phyloP scores from a whole-genome alignment of 2,113 vertebrate genomes.

The Camelus dromedarius region DNA sequence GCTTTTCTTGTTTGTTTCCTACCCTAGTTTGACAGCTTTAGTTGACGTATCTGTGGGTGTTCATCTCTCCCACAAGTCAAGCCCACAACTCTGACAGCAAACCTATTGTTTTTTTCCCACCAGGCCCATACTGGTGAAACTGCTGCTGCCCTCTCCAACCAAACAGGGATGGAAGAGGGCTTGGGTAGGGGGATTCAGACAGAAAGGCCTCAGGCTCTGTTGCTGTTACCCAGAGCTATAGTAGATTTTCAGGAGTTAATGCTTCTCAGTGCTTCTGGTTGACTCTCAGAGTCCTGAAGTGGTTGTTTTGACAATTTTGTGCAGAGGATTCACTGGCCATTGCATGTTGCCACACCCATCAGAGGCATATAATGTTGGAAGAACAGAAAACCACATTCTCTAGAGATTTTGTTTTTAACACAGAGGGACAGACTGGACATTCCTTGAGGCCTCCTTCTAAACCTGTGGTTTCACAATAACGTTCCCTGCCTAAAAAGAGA shows the following conservation, averaged over 20 bases:
- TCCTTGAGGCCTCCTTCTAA: not conserved
- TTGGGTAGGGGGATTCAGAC: not conserved
- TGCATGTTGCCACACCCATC: not conserved
- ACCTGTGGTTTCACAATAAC: not conserved
- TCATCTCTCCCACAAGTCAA: not conserved
- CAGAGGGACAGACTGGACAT: not conserved
- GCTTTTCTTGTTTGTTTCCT: not conserved
- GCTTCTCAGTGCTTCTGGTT: not conserved
- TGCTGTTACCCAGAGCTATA: not conserved
- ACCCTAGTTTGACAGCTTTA: not conserved
- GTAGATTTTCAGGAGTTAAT: not conserved
- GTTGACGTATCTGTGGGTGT: not conserved
- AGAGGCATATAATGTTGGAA: not conserved
- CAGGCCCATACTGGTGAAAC: not conserved
- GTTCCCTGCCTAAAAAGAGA: not conserved
- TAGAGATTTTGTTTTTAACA: not conserved
- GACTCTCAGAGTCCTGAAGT: not conserved
- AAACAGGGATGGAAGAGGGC: not conserved
- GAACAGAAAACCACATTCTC: not conserved
- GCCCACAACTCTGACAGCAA: not conserved
- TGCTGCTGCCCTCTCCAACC: not conserved
- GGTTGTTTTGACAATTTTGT: not conserved
- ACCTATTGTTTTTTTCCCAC: not conserved
- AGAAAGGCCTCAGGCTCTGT: not conserved
- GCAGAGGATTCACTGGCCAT: not conserved